Evolutionary conservation across 2,888 invertebrate genomes (phyloP), one percentile per base, ranked within the genome.

Genomic region (Sussaba pulchella): DNA sequence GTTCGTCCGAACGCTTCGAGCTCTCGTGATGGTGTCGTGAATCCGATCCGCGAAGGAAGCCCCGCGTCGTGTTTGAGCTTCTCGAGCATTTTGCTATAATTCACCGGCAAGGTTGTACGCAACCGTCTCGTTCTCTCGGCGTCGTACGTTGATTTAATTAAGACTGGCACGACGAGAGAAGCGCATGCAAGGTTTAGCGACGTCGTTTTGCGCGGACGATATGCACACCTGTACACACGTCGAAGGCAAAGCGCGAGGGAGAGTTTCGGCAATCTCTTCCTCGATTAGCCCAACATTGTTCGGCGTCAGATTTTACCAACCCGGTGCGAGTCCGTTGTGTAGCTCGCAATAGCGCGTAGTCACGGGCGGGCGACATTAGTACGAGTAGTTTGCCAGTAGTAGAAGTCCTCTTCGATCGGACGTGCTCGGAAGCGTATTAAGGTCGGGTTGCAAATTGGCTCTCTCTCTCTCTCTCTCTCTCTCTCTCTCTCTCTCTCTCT

Each of bases 121-220:
- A n/a, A n/a, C n/a, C 21, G 64, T 57, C 73, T 64, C 63, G 64
- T 77, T 73, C 61, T 67, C 71, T 67, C 61, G 59, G 70, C 64
- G 74, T 80, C 79, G 75, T 73, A 72, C 82, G 77, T 81, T 75
- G 83, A 84, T 85, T 85, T 85, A 85, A 85, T 85, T 85, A 85
- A 85, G 83, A 76, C 81, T 78, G 39, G 66, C 77, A 81, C 75
- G 76, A 72, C 67, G 54, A 67, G 77, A 78, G 78, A 77, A 76
- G 78, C 54, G 47, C n/a, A n/a, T n/a, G n/a, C n/a, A n/a, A 75
- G 76, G 78, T 83, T 83, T 83, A 78, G 76, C 77, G 66, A 74
- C 59, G 69, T 43, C 50, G 73, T 50, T 81, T 50, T 72, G 77
- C 67, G n/a, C 64, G 66, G 52, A 75, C 57, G 64, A 19, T 64